Evolutionary conservation across 2,113 vertebrate species (phyloP).

Genomic region (Acrocephalus arundinaceus): DNA sequence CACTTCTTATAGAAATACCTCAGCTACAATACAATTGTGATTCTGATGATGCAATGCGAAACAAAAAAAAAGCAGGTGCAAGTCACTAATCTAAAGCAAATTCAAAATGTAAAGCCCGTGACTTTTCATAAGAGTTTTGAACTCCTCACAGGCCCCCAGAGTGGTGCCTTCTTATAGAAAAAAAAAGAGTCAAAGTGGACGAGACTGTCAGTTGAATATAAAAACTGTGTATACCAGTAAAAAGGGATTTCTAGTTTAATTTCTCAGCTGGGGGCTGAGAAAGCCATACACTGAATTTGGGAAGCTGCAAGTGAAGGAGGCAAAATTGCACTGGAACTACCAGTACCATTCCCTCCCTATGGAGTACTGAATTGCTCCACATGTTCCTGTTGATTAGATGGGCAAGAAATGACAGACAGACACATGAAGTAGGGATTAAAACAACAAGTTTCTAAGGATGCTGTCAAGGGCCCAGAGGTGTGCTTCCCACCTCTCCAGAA

Average conservation of each 20-base stretch:
- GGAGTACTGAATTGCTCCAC: background rate
- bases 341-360: background rate
- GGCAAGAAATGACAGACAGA: background rate
- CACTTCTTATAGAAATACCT: background rate
- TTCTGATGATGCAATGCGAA: conserved; percentile 24
- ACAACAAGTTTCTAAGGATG: background rate
- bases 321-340: background rate
- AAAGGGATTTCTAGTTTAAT: background rate
- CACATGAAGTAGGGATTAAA: background rate
- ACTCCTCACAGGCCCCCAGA: background rate
- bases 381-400: background rate
- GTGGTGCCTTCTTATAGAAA: background rate
- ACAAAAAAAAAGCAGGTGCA: conserved; percentile 34
- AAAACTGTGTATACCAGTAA: background rate
- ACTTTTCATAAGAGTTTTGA: background rate
- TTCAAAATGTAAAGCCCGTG: background rate
- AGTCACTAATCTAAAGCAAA: background rate
- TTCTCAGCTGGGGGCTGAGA: background rate
- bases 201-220: background rate
- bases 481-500: background rate
- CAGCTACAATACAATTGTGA: background rate
- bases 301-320: background rate
- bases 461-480: background rate
- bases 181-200: background rate
- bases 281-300: background rate